Evolutionary conservation across 2,797 vertebrate species (phyloP).

Genomic region (Artibeus jamaicensis): DNA sequence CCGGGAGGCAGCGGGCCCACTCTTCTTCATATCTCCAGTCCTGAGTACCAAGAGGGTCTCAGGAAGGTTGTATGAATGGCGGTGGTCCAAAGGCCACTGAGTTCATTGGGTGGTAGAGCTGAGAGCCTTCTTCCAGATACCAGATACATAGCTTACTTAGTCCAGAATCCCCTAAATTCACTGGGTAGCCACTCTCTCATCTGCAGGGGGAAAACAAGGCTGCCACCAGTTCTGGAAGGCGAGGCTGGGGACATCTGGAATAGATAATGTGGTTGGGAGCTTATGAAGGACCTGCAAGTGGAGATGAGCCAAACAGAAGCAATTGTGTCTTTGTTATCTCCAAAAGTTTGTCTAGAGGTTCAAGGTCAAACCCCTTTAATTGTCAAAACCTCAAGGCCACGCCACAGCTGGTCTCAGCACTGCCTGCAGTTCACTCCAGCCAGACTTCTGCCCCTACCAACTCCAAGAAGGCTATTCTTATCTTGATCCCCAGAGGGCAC

Average conservation of each 20-base stretch:
- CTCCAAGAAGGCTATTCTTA: not conserved
- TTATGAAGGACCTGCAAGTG: fast-evolving
- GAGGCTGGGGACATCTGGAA: not conserved
- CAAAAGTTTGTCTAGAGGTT: not conserved
- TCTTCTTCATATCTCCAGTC: not conserved
- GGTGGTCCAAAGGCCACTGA: not conserved
- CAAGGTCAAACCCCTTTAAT: not conserved
- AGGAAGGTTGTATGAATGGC: fast-evolving
- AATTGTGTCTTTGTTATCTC: not conserved
- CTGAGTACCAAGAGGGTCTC: not conserved
- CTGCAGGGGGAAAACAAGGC: not conserved
- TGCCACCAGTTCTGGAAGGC: not conserved
- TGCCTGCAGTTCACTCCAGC: not conserved
- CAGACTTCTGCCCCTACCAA: not conserved
- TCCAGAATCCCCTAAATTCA: not conserved
- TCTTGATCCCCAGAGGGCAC: not conserved
- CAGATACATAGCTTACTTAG: not conserved
- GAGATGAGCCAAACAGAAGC: not conserved
- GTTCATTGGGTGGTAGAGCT: not conserved
- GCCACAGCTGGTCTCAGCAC: not conserved
- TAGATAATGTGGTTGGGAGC: not conserved
- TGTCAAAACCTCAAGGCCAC: not conserved
- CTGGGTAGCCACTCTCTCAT: not conserved
- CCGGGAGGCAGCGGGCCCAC: fast-evolving
- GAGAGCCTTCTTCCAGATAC: not conserved